Evolutionary conservation across 2,888 invertebrate genomes (phyloP).

Genomic region (Euclidia mi): DNA sequence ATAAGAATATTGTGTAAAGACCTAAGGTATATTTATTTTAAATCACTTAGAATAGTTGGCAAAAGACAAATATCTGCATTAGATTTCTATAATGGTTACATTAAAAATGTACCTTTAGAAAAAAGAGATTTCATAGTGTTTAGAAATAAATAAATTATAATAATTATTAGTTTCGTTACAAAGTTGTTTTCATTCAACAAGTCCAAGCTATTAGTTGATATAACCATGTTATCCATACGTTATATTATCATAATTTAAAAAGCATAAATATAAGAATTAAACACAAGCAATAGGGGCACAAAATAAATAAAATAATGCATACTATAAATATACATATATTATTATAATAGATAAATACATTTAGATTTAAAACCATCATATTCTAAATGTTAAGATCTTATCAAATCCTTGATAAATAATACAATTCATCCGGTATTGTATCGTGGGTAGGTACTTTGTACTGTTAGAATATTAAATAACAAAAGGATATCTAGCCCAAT

Average conservation of each 20-base stretch:
- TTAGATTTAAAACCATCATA: neutral
- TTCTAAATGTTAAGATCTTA: neutral
- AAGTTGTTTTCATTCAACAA: neutral
- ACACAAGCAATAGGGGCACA: no score
- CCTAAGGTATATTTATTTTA: conserved; percentile 91
- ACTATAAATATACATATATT: neutral
- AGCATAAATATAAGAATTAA: no score
- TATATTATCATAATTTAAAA: no score
- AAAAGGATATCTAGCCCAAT: conserved; percentile 16
- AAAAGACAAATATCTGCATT: conserved; percentile 93
- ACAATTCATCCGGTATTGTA: neutral
- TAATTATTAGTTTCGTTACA: conserved; percentile 18
- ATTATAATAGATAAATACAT: neutral
- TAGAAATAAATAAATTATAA: conserved; percentile 66
- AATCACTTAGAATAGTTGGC: conserved; percentile 91
- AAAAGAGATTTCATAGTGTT: conserved; percentile 73
- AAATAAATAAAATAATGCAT: no score
- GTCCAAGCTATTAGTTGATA: no score
- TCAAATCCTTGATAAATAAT: no score
- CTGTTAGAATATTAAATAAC: conserved; percentile 17
- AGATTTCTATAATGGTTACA: conserved; percentile 97
- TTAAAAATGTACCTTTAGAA: conserved; percentile 89
- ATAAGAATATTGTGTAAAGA: conserved; percentile 92
- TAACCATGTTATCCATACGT: no score
- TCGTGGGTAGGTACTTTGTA: neutral